A percentile compares a stretch with the other conserved stretches of the same genome.
These are phyloP conservation scores for Xiphias gladius DNA, from an alignment of 2,113 vertebrate species.

Conservation along the genomic window DNA sequence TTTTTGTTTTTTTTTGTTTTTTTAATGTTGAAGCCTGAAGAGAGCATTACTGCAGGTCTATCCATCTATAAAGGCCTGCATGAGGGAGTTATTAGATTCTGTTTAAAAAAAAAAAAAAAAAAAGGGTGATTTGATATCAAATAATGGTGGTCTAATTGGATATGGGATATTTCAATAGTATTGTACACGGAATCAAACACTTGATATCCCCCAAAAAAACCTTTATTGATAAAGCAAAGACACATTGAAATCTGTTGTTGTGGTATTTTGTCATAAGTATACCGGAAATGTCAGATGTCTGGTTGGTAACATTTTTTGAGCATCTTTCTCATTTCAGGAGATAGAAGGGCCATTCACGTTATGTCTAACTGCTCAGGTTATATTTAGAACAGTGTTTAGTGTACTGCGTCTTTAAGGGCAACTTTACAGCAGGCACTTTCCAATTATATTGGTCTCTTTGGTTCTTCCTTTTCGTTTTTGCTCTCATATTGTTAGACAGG, in stretches of 20 bases:
- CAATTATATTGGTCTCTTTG: not conserved
- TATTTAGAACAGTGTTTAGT: constrained; percentile 8
- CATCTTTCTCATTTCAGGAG: not conserved
- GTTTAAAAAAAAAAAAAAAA: not conserved
- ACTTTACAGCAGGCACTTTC: not conserved
- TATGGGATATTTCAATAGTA: not conserved
- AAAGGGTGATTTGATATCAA: not conserved
- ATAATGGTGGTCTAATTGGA: not conserved
- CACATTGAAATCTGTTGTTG: no score
- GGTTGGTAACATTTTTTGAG: not conserved
- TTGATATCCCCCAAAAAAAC: not conserved
- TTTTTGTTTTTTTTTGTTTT: constrained; percentile 18
- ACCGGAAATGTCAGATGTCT: not conserved
- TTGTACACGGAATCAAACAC: not conserved
- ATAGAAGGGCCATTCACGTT: not conserved
- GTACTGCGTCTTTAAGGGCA: not conserved
- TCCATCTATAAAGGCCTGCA: not conserved
- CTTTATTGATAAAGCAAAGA: not conserved
- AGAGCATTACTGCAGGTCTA: constrained; percentile 4
- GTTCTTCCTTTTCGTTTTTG: not conserved
- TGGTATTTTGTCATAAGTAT: not conserved
- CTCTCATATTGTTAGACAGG: not conserved
- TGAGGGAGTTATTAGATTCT: constrained; percentile 11
- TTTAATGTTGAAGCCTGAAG: not conserved
- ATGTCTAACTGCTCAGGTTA: not conserved